Percentiles rank a stretch among this genome's conserved stretches.
phyloP scores from a whole-genome alignment of 2,797 vertebrate species.

The Myotis daubentonii region DNA sequence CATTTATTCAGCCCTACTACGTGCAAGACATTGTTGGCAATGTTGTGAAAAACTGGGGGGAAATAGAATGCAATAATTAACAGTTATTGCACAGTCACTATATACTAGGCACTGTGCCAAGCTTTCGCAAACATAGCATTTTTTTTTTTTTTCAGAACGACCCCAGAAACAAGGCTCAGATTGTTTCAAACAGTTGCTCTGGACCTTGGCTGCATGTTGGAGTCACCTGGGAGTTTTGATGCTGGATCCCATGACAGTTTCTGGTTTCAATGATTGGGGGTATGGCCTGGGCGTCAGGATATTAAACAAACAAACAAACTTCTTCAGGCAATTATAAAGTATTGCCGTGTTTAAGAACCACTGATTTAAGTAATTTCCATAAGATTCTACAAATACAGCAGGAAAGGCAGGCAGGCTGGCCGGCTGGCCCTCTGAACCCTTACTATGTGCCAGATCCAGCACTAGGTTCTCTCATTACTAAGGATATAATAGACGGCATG shows the following conservation, averaged over 20 bases:
- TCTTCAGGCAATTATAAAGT: background rate
- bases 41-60: background rate
- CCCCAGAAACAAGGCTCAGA: background rate
- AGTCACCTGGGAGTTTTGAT: background rate
- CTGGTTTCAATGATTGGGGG: background rate
- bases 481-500: background rate
- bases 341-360: background rate
- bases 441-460: background rate
- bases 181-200: background rate
- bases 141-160: background rate
- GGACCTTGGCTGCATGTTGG: background rate
- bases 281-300: background rate
- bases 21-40: background rate
- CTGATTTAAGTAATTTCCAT: background rate
- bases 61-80: background rate
- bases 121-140: background rate
- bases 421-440: background rate
- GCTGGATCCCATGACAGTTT: background rate
- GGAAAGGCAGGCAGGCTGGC: background rate
- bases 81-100: background rate
- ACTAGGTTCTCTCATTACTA: background rate
- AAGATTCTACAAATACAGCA: background rate
- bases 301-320: background rate
- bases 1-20: slow-evolving; percentile 7
- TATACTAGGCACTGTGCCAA: background rate